Evolutionary conservation across 1,140 invertebrate genomes (phyloP).

Genomic region (Protaetia brevitarsis): DNA sequence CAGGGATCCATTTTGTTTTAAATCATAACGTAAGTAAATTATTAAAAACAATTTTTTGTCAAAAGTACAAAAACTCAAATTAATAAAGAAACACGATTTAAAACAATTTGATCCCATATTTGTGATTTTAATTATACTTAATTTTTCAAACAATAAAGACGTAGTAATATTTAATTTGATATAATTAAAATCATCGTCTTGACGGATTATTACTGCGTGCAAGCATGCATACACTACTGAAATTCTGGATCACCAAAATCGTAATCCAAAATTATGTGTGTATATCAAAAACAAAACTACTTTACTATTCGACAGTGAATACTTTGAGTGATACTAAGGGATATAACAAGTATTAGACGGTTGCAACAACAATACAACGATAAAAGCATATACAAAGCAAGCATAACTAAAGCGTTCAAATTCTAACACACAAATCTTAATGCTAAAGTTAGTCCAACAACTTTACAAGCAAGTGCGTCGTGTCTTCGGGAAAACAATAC

Average conservation of each 20-base stretch:
- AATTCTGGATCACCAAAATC: no score
- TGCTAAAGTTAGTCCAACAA: neutral
- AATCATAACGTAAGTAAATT: neutral
- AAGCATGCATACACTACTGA: neutral
- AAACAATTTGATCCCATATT: neutral
- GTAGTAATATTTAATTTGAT: neutral
- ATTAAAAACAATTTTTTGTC: neutral
- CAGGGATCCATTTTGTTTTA: neutral
- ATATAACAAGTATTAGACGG: no score
- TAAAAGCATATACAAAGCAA: no score
- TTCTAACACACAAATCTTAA: neutral
- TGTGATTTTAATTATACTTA: conserved; percentile 19
- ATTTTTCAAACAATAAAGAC: no score
- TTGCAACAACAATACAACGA: no score
- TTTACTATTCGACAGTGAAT: no score
- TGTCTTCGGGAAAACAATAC: neutral
- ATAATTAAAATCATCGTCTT: conserved; percentile 9
- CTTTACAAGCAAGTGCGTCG: neutral
- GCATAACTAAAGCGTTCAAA: neutral
- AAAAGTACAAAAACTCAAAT: neutral
- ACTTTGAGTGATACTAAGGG: no score
- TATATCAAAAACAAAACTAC: no score
- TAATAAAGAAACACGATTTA: neutral
- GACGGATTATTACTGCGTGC: neutral
- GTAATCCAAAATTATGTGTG: no score